Conservation (phyloP, 2,888 invertebrate genomes). For the Crocallis elinguaria region DNA sequence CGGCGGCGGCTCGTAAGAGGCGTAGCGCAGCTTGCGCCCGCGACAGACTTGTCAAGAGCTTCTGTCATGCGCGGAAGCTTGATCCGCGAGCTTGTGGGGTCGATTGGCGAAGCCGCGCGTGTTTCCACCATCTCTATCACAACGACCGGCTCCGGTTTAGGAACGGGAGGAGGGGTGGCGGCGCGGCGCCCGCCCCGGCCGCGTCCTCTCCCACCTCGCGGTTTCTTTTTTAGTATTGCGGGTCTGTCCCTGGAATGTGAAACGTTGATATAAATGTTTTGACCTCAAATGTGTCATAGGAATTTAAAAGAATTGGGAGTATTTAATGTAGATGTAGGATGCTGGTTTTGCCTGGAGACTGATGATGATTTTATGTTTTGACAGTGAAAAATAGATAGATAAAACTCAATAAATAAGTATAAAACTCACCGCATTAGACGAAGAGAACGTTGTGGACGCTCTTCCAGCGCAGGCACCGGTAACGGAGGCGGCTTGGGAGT, state of each 20-base stretch:
- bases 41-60: conserved; percentile 72
- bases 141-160: conserved; percentile 24
- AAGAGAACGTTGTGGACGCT: conserved; percentile 76
- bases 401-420: not conserved
- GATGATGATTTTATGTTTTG: too few species aligned
- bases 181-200: conserved; percentile 63
- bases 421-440: conserved; percentile 70
- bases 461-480: conserved; percentile 74
- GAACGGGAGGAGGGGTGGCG: conserved; percentile 39
- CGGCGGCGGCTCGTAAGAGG: conserved; percentile 66
- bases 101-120: conserved; percentile 49
- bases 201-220: conserved; percentile 68
- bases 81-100: conserved; percentile 76
- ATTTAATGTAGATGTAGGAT: too few species aligned
- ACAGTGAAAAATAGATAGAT: too few species aligned
- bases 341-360: too few species aligned
- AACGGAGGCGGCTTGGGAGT: conserved; percentile 56
- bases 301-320: too few species aligned
- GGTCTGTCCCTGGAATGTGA: conserved; percentile 66
- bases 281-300: too few species aligned
- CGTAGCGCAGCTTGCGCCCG: conserved; percentile 55
- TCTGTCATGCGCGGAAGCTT: conserved; percentile 80
- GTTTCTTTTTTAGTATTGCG: conserved; percentile 64
- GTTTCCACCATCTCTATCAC: conserved; percentile 35
- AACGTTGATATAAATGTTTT: too few species aligned